Base-by-base conservation (phyloP, 2,113 vertebrate species). In the Vanacampus margaritifer region DNA sequence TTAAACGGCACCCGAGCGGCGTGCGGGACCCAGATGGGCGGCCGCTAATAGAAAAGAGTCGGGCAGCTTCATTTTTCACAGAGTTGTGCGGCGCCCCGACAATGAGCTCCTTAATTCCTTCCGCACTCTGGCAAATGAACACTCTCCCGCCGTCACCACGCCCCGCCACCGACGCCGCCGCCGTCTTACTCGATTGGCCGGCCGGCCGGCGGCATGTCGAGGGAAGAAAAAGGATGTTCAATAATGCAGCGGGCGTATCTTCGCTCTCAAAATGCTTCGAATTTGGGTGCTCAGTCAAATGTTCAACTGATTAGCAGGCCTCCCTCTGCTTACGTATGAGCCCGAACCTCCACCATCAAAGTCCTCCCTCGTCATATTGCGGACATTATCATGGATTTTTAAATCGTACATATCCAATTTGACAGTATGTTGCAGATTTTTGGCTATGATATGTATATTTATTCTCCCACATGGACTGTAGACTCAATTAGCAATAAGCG, bases 41-140 rank as follows among this genome's bases (percentile, higher is more conserved):
- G 78, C 76, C 79, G 73, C 79, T 88, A 84, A 86, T 89, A 90
- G 87, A 87, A 90, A 89, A 89, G 87, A 88, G 84, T 86, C 36
- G 85, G 86, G 21, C 85, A 70, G 78, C 75, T 83, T 82, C 84
- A 86, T 88, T 89, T 86, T 78, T 87, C 88, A 89, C 79, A 74
- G 75, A 87, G 85, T 86, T 84, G 84, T 75, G 80, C 85, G 65
- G 67, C 78, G 69, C 85, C 86, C 76, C 80, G 78, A 28, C 77
- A 82, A 83, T 83, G 69, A 87, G 74, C 67, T 80, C 82, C 81
- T 85, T 88, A 84, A 89, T 84, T 82, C 83, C 75, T 82, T 84
- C 75, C 71, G 75, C 79, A 73, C 82, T 75, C 84, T 73, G 80
- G 72, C 79, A 84, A 86, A 87, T 83, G 69, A 87, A 82, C 79